These are phyloP conservation scores for Drosophila parabipectinata DNA, from an alignment of 1,140 invertebrate genomes.

Conservation along the genomic window DNA sequence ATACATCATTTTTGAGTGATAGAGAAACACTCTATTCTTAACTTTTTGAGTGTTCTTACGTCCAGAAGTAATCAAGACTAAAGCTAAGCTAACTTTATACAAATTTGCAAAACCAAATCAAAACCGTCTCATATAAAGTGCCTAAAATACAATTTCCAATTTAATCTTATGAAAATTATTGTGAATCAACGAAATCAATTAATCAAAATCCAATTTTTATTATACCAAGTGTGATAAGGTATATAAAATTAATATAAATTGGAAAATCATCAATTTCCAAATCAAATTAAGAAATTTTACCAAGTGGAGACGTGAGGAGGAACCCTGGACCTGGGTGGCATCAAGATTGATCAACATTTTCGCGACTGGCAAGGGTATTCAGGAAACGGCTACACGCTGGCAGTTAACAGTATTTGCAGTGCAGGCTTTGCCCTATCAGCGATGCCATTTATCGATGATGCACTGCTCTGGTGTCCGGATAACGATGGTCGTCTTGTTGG, in stretches of 20 bases:
- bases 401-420: conserved; percentile 87
- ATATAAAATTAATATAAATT: background rate
- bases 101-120: conserved; percentile 64
- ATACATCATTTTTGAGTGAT: conserved; percentile 19
- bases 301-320: conserved; percentile 40
- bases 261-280: background rate
- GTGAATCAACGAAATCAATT: conserved; percentile 37
- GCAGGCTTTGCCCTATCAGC: conserved; percentile 87
- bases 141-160: conserved; percentile 50
- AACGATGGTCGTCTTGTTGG: conserved; percentile 94
- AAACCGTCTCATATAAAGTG: conserved; percentile 77
- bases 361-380: conserved; percentile 46
- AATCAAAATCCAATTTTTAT: conserved; percentile 7
- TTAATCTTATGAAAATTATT: conserved; percentile 56
- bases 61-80: conserved; percentile 49
- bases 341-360: conserved; percentile 47
- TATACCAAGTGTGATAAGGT: conserved; percentile 43
- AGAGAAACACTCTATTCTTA: conserved; percentile 3
- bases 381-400: conserved; percentile 81
- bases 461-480: conserved; percentile 95
- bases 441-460: conserved; percentile 98
- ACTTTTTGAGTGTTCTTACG: conserved; percentile 34
- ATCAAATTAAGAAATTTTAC: conserved; percentile 1
- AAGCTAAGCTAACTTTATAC: conserved; percentile 29
- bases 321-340: conserved; percentile 47